These are phyloP conservation scores for Calameuta idolon DNA, from an alignment of 2,888 invertebrate genomes.

Conservation along the genomic window DNA sequence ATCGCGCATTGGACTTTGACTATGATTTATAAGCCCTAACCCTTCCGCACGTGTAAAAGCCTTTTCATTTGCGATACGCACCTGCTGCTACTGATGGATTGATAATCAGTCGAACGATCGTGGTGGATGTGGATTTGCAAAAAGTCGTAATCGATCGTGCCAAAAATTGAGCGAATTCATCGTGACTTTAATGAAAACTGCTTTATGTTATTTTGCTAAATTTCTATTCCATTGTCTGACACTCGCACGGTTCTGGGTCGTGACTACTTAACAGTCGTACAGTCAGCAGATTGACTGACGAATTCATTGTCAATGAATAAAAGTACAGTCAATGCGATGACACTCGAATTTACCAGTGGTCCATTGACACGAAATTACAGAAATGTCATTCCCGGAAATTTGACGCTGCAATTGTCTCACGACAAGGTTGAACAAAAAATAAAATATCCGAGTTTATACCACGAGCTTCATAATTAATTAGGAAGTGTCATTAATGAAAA, in stretches of 20 bases:
- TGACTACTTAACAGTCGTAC: neutral
- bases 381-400: neutral
- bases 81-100: neutral
- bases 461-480: too few species aligned
- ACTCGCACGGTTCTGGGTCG: neutral
- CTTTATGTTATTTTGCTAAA: neutral
- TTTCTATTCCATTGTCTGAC: neutral
- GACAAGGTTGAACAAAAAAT: too few species aligned
- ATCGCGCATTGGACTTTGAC: neutral
- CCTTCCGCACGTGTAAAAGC: neutral
- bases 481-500: too few species aligned
- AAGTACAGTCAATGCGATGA: neutral
- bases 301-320: neutral
- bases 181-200: neutral
- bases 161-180: neutral
- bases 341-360: neutral
- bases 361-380: neutral
- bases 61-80: neutral
- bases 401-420: too few species aligned
- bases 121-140: too few species aligned
- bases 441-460: too few species aligned
- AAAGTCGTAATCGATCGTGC: too few species aligned
- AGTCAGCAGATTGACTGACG: neutral
- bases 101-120: neutral
- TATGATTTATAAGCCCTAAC: neutral